These are phyloP conservation scores for Monomorium pharaonis DNA, from an alignment of 1,140 invertebrate genomes.

Conservation along the genomic window DNA sequence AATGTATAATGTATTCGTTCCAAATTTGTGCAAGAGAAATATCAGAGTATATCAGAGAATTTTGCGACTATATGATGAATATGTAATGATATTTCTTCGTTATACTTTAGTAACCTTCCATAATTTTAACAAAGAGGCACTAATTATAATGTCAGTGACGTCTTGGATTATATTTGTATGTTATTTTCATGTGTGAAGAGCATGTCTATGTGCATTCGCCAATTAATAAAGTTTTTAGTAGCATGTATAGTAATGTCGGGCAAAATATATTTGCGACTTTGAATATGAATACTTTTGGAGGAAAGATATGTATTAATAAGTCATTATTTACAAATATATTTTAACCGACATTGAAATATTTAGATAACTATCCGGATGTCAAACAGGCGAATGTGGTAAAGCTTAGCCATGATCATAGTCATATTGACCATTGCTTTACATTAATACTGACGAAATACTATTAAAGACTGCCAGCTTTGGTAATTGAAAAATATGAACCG, in stretches of 20 bases:
- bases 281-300: neutral
- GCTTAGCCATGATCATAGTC: neutral
- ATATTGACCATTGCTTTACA: neutral
- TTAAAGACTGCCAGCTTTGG: neutral
- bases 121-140: slow-evolving; percentile 47
- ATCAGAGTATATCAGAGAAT: slow-evolving; percentile 23
- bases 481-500: neutral
- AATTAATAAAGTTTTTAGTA: neutral
- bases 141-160: slow-evolving; percentile 34
- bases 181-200: slow-evolving; percentile 26
- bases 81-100: slow-evolving; percentile 23
- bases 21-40: slow-evolving; percentile 16
- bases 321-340: slow-evolving; percentile 6
- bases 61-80: slow-evolving; percentile 31
- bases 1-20: slow-evolving; percentile 14
- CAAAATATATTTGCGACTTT: slow-evolving; percentile 9
- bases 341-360: neutral
- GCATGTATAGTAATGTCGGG: neutral
- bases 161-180: slow-evolving; percentile 27
- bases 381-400: neutral
- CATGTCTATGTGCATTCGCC: neutral
- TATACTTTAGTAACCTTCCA: slow-evolving; percentile 41
- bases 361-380: neutral
- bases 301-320: slow-evolving; percentile 24
- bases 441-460: slow-evolving; percentile 8